These are phyloP conservation scores for Alcis repandata DNA, from an alignment of 2,888 invertebrate species.

Conservation along the genomic window DNA sequence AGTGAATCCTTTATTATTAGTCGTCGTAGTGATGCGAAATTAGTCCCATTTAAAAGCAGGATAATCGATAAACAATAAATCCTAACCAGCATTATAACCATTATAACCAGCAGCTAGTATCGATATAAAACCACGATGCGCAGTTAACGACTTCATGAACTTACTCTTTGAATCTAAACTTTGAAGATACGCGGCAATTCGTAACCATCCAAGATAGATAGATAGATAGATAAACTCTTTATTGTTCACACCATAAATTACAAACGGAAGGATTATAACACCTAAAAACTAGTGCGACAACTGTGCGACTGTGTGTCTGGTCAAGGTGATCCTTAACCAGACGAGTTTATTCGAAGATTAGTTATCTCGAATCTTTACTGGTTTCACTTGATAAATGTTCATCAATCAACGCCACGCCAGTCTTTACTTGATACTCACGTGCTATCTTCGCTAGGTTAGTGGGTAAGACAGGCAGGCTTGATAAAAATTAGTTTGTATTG, in stretches of 20 bases:
- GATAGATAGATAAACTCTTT: no score
- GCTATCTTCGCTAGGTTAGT: slow-evolving; percentile 75
- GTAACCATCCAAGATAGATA: slow-evolving; percentile 16
- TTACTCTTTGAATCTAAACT: not conserved
- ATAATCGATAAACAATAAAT: no score
- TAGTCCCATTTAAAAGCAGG: not conserved
- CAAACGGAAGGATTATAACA: no score
- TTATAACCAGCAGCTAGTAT: no score
- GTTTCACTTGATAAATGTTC: slow-evolving; percentile 35
- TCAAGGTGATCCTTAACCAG: not conserved
- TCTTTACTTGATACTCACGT: slow-evolving; percentile 44
- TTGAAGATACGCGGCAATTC: not conserved
- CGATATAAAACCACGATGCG: not conserved
- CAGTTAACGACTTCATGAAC: slow-evolving; percentile 6
- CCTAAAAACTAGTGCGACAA: no score
- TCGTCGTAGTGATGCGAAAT: no score
- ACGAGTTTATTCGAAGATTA: slow-evolving; percentile 26
- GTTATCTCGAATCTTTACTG: slow-evolving; percentile 27
- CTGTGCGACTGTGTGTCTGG: no score
- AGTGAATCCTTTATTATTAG: no score
- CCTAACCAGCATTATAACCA: no score
- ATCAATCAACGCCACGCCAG: slow-evolving; percentile 72
- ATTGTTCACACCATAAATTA: no score
- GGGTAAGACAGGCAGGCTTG: slow-evolving; percentile 64
- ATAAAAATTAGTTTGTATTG: slow-evolving; percentile 39